These are phyloP conservation scores for Amphipoea lucens DNA, from an alignment of 2,888 invertebrate genomes.

Conservation along the genomic window DNA sequence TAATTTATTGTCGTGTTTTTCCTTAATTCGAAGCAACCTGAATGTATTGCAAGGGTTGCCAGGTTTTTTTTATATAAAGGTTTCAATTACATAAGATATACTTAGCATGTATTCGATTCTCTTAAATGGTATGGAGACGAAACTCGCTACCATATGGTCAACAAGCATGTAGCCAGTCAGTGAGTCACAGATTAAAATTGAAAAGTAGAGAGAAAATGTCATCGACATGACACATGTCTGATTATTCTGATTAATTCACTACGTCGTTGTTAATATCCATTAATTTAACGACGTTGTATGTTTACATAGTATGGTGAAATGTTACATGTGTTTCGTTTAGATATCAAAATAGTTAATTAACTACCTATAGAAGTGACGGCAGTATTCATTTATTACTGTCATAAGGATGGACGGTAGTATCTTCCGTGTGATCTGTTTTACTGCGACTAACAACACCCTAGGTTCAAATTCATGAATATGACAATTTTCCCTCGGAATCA, in stretches of 20 bases:
- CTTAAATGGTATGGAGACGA: slow-evolving; percentile 47
- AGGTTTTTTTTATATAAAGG: slow-evolving; percentile 9
- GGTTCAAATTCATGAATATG: neutral
- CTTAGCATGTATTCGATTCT: slow-evolving; percentile 31
- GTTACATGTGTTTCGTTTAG: slow-evolving; percentile 40
- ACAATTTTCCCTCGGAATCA: neutral
- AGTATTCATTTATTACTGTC: slow-evolving; percentile 15
- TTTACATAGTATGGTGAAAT: slow-evolving; percentile 48
- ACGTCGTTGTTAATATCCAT: slow-evolving; percentile 43
- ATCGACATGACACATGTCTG: slow-evolving; percentile 55
- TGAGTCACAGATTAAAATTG: slow-evolving; percentile 60
- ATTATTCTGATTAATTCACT: slow-evolving; percentile 59
- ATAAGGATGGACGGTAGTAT: neutral
- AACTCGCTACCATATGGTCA: slow-evolving; percentile 59
- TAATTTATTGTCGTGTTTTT: neutral
- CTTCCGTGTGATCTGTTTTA: slow-evolving; percentile 1
- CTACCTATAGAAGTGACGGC: neutral
- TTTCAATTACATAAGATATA: slow-evolving; percentile 3
- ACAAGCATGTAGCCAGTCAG: slow-evolving; percentile 23
- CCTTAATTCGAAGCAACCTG: neutral
- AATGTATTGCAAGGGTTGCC: neutral
- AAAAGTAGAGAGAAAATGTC: slow-evolving; percentile 64
- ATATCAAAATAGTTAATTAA: slow-evolving; percentile 34
- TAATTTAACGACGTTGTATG: slow-evolving; percentile 36
- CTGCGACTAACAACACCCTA: neutral